Evolutionary conservation across 2,888 invertebrate genomes (phyloP).

Genomic region (Scaptodrosophila latifasciaeformis): DNA sequence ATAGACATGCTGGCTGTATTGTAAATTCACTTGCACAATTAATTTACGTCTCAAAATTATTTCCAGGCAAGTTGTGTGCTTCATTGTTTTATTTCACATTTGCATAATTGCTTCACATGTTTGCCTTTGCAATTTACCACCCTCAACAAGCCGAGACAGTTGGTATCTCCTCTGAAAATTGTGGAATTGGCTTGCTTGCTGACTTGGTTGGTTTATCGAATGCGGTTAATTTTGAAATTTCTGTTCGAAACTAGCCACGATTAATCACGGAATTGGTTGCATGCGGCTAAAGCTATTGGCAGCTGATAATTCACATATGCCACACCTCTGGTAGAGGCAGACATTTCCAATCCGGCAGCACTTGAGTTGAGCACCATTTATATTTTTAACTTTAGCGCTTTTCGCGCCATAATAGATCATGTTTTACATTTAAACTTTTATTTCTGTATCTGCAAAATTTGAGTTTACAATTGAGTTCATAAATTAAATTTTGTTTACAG

Average conservation of each 20-base stretch:
- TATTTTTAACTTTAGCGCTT: no score
- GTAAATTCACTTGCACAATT: slow-evolving; percentile 44
- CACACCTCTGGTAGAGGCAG: no score
- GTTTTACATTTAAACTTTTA: no score
- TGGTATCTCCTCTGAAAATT: not conserved
- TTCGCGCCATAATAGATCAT: no score
- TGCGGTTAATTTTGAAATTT: slow-evolving; percentile 56
- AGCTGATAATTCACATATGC: no score
- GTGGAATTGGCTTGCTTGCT: not conserved
- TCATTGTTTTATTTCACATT: slow-evolving; percentile 52
- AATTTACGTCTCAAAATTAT: slow-evolving; percentile 62
- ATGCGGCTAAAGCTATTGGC: not conserved
- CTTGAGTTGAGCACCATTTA: no score
- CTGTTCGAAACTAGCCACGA: slow-evolving; percentile 57
- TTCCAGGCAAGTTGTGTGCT: slow-evolving; percentile 25
- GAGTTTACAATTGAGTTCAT: no score
- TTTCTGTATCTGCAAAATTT: no score
- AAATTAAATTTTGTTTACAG: no score
- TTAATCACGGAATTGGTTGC: slow-evolving; percentile 46
- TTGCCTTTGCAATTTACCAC: not conserved
- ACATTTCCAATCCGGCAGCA: no score
- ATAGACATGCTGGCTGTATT: slow-evolving; percentile 3
- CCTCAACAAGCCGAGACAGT: not conserved
- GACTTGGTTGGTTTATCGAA: no score
- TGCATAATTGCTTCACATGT: slow-evolving; percentile 61